Evolutionary conservation across 2,888 invertebrate species (phyloP), one percentile per base, ranked within the genome.

Genomic region (Neria commutata): DNA sequence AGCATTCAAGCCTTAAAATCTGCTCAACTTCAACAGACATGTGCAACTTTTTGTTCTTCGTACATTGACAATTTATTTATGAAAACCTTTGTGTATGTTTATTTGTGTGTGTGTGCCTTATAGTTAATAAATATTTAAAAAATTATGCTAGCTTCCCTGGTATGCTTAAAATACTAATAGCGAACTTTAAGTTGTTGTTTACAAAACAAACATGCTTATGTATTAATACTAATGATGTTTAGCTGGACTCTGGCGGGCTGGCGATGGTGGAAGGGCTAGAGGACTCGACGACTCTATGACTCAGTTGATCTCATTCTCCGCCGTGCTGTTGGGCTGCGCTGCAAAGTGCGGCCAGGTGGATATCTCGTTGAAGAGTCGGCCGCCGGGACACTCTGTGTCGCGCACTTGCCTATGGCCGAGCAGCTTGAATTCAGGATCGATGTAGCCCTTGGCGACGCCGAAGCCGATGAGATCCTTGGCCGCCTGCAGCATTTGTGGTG

Each of bases 311-410:
- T 69, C 65, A 59, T 68, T 71, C 45, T 64, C 67, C n/a, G n/a
- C n/a, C 21, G 67, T 69, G 14, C 60, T 58, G 56, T 72, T 74
- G 0, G 83, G 81, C 49, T 78, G 79, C 2, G 73, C 58, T n/a
- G 80, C 74, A 62, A 82, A 86, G 65, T 89, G 84, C 0, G 85
- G 83, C 91, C 90, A 91, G 0, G 81, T 84, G 1, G 84, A 81
- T 47, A 91, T 88, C 66, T 88, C 86, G 3, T 83, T 70, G 62
- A 85, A 84, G 0, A 91, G 81, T 0, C 84, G 82, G 2, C 82
- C 83, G 0, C 91, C 91, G 0, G 91, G 91, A 65, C 91, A 91
- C 65, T 87, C 88, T 0, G 91, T 91, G 16, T 81, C 81, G 42
- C 85, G 78, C 8, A 85, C 86, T 72, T 87, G 86, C 40, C 85